These are phyloP conservation scores for Drosophila ambigua DNA, from an alignment of 1,140 invertebrate genomes.

Conservation along the genomic window DNA sequence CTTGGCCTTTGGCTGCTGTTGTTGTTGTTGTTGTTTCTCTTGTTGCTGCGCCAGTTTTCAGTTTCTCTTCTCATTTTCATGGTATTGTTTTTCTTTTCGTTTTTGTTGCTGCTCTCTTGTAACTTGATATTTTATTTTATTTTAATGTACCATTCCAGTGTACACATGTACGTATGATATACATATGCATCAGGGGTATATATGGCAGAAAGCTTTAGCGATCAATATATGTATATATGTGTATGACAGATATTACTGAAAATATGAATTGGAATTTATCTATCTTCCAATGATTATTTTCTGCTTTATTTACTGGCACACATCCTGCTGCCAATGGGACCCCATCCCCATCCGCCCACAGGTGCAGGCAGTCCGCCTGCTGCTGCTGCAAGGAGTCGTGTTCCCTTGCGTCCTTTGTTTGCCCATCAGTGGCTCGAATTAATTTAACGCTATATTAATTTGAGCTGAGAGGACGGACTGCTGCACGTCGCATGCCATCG, in stretches of 20 bases:
- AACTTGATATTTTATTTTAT: slow-evolving; percentile 73
- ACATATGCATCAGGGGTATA: not conserved
- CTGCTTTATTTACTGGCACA: too few species aligned
- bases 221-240: too few species aligned
- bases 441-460: slow-evolving; percentile 82
- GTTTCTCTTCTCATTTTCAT: slow-evolving; percentile 32
- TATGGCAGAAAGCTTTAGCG: not conserved
- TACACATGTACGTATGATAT: not conserved
- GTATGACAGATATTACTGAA: too few species aligned
- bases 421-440: slow-evolving; percentile 71
- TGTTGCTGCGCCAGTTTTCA: slow-evolving; percentile 40
- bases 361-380: not conserved
- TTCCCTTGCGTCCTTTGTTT: slow-evolving; percentile 43
- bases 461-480: slow-evolving; percentile 35
- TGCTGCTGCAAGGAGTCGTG: slow-evolving; percentile 6
- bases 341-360: slow-evolving; percentile 1
- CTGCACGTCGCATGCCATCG: too few species aligned
- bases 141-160: slow-evolving; percentile 59
- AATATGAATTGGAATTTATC: too few species aligned
- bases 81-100: slow-evolving; percentile 16
- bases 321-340: not conserved
- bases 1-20: slow-evolving; percentile 45
- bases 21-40: not conserved
- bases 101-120: slow-evolving; percentile 31
- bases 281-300: too few species aligned